Conservation (phyloP, 2,797 vertebrate genomes). For the Hoplostethus atlanticus region DNA sequence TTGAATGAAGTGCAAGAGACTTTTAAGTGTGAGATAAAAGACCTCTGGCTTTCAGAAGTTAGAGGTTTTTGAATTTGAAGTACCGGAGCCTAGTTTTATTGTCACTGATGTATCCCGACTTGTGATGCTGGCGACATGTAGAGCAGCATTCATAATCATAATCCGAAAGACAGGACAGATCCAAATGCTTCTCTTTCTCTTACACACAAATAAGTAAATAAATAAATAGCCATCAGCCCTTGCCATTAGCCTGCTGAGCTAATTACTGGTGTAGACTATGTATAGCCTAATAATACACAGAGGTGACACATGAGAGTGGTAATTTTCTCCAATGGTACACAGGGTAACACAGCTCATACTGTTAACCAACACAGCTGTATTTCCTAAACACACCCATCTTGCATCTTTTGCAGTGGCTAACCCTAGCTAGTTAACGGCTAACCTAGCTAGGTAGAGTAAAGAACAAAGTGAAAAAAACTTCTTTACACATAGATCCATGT, state of each 20-base stretch:
- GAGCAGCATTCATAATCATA: background rate
- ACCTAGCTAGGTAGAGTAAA: too few relatives aligned
- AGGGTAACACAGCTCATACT: background rate
- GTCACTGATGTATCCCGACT: background rate
- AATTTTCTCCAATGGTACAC: slow-evolving; percentile 28
- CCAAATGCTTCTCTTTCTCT: too few relatives aligned
- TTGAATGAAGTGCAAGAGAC: slow-evolving; percentile 45
- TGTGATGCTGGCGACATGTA: background rate
- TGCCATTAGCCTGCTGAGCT: slow-evolving; percentile 33
- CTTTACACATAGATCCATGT: too few relatives aligned
- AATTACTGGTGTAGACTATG: slow-evolving; percentile 35
- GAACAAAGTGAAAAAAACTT: too few relatives aligned
- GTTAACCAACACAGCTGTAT: background rate
- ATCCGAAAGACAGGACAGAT: background rate
- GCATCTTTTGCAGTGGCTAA: too few relatives aligned
- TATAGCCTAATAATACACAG: slow-evolving; percentile 41
- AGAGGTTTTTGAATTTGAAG: slow-evolving; percentile 6
- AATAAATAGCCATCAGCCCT: slow-evolving; percentile 11
- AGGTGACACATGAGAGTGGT: slow-evolving; percentile 28
- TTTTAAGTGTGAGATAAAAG: slow-evolving; percentile 19
- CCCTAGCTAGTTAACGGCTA: too few relatives aligned
- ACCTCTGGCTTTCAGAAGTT: slow-evolving; percentile 13
- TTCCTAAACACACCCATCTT: background rate
- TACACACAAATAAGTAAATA: background rate
- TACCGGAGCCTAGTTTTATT: background rate